Base-by-base conservation (phyloP, 2,113 vertebrate species). In the Perognathus longimembris region DNA sequence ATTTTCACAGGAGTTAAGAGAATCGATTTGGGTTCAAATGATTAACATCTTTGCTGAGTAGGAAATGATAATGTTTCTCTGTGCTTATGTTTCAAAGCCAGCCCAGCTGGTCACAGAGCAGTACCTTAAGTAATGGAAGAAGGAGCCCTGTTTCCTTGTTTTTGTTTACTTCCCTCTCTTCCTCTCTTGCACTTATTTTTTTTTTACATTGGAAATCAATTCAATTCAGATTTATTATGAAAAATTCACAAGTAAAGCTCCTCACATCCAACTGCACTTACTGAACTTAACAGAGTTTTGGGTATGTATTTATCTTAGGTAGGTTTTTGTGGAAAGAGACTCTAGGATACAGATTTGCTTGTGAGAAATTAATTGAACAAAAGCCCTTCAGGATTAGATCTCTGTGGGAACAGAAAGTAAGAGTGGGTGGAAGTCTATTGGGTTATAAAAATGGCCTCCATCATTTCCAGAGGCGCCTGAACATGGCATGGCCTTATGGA, bases 191-290 rank as follows among this genome's bases (percentile, higher is more conserved):
- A 78, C 5, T 85, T n/a, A n/a, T n/a, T 94, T 67, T 73, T 40
- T 90, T 89, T 73, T 45, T 50, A 83, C 88, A 63, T 57, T 82
- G 63, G 66, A 88, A 88, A 88, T 83, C 24, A 88, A 34, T 66
- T 80, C 24, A 42, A 54, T 90, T 82, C 36, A 82, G 17, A 89
- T 54, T 90, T 73, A 66, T 92, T 64, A 92, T 75, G 21, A 63
- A 88, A 92, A 92, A 63, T 38, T 18, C 5, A 73, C 2, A 83
- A 80, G 34, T 26, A 57, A 92, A 40, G 2, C 20, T 34, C n/a
- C n/a, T 5, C 4, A n/a, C 4, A n/a, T 14, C 4, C 17, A 50
- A 15, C 64, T 77, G 80, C 57, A 69, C 11, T 54, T 69, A 30
- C n/a, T 4, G 42, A 88, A 73, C 0, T 42, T 54, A 88, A 4